phyloP scores from a whole-genome alignment of 2,888 invertebrate species.

The Nephrotoma appendiculata region DNA sequence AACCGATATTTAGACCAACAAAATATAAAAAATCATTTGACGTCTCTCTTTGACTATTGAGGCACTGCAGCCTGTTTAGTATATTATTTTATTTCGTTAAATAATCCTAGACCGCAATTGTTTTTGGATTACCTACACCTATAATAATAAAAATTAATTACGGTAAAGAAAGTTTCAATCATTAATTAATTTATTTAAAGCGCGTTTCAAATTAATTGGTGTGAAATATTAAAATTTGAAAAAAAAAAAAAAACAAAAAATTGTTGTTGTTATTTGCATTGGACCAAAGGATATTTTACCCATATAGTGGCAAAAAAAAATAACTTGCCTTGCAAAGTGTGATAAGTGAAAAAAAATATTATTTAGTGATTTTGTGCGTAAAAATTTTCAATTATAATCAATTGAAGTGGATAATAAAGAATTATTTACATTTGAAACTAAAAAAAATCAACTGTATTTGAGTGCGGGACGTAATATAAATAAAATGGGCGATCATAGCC shows the following conservation, averaged over 20 bases:
- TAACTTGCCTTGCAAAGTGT: not conserved
- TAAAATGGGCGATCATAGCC: constrained; percentile 29
- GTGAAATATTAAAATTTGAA: too few relatives aligned
- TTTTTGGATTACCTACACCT: too few relatives aligned
- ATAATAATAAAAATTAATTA: too few relatives aligned
- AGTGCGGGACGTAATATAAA: constrained; percentile 15
- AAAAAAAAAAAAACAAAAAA: not conserved
- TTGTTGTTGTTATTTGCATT: not conserved
- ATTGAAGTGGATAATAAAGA: constrained; percentile 17
- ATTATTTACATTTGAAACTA: constrained; percentile 15
- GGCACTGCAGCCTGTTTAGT: not conserved
- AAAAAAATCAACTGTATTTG: constrained; percentile 16
- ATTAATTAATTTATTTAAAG: too few relatives aligned
- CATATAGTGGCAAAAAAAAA: not conserved
- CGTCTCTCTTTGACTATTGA: not conserved
- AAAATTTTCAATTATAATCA: not conserved
- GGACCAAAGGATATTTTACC: not conserved
- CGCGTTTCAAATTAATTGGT: too few relatives aligned
- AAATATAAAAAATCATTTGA: not conserved
- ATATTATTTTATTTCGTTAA: not conserved
- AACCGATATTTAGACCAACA: not conserved
- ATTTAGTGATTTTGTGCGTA: not conserved
- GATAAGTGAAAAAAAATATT: not conserved
- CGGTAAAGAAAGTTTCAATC: too few relatives aligned
- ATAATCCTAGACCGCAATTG: not conserved